Evolutionary conservation across 2,888 invertebrate genomes (phyloP), one percentile per base, ranked within the genome.

Genomic region (Heliconius erato): DNA sequence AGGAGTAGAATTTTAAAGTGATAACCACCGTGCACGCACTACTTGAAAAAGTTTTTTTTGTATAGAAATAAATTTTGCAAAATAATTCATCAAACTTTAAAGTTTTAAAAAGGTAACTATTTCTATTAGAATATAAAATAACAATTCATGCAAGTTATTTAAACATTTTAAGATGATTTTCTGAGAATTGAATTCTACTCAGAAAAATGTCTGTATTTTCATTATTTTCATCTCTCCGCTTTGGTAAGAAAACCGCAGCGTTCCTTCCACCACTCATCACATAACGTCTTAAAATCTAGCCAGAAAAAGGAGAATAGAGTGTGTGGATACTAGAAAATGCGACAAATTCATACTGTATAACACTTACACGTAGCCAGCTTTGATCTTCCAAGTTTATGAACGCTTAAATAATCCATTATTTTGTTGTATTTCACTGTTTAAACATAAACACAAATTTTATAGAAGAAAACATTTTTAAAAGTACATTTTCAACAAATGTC

Each of bases 361-460:
- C 40, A 67, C 68, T 77, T 72, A 80, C 77, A 80, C 6, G 59
- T n/a, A 32, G 54, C 40, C 54, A 68, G 28, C 54, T 82, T 80
- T 16, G 68, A 16, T 54, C 65, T 78, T 7, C 49, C 74, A 32
- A 28, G 35, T 54, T 79, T 83, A 54, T 67, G 80, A 69, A 72
- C 65, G 5, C 44, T 28, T 19, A 65, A 54, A 28, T 44, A 82
- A 79, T 79, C 69, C 74, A 85, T 79, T 81, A 32, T 79, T 23
- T n/a, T 23, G 2, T 11, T 69, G 12, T 59, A 76, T 11, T 74
- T 16, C 44, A 76, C 40, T 28, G 11, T 49, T 16, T 28, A 32
- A 81, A 16, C 35, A 35, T 1, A 74, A 74, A n/a, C 19, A 59
- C 6, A 11, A 14, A 44, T 9, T 4, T 40, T n/a, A 44, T 44